Evolutionary conservation across 1,140 invertebrate genomes (phyloP).

Genomic region (Hypsibius dujardini): DNA sequence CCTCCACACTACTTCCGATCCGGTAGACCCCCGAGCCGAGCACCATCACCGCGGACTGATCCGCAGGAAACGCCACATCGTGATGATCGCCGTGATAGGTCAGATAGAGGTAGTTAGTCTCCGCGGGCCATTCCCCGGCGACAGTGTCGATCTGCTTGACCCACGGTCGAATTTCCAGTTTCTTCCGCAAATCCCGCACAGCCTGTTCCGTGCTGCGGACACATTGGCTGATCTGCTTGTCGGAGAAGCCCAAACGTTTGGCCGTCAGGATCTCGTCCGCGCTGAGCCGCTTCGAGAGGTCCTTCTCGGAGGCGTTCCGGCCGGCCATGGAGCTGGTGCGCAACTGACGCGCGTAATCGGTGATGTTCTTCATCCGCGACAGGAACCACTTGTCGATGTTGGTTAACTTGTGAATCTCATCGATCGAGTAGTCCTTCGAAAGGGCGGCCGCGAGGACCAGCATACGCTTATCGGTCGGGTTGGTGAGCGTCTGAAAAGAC

Average conservation of each 20-base stretch:
- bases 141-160: slow-evolving; percentile 99
- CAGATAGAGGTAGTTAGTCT: slow-evolving; percentile 90
- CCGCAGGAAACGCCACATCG: slow-evolving; percentile 59
- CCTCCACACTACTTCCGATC: slow-evolving; percentile 91
- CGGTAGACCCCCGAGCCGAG: slow-evolving; percentile 87
- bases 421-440: slow-evolving; percentile 52
- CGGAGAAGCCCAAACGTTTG: slow-evolving; percentile 88
- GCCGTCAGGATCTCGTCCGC: slow-evolving; percentile 46
- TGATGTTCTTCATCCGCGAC: slow-evolving; percentile 81
- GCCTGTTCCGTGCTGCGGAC: slow-evolving; percentile 69
- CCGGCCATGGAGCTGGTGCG: neutral
- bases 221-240: slow-evolving; percentile 77
- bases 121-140: slow-evolving; percentile 94
- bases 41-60: slow-evolving; percentile 33
- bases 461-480: slow-evolving; percentile 90
- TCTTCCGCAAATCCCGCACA: slow-evolving; percentile 51
- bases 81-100: slow-evolving; percentile 79
- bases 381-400: slow-evolving; percentile 96
- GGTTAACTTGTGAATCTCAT: slow-evolving; percentile 70
- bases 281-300: neutral
- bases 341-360: slow-evolving; percentile 38
- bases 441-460: slow-evolving; percentile 87
- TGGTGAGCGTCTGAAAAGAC: slow-evolving; percentile 51
- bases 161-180: slow-evolving; percentile 53
- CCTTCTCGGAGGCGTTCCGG: neutral